Evolutionary conservation across 2,113 vertebrate genomes (phyloP), one percentile per base, ranked within the genome.

Genomic region (Prochilodus magdalenae): DNA sequence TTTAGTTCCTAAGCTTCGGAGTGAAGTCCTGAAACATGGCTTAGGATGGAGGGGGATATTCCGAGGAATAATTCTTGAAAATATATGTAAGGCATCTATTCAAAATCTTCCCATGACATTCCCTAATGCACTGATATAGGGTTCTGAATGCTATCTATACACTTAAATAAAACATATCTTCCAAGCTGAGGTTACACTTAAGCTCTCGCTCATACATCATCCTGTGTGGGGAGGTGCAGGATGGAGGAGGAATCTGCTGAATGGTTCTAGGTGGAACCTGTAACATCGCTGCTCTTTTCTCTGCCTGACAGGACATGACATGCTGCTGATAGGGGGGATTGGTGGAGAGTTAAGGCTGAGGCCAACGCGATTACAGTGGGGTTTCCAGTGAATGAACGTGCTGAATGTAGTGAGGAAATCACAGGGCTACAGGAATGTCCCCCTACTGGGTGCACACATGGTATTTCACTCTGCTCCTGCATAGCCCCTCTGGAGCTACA

Each of bases 381-480:
- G 87, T 90, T 89, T 92, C 89, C 86, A 75, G 82, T 88, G 90
- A 89, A 91, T 91, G 90, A 92, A 90, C 91, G 89, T 91, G 89
- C 89, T 86, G 90, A 94, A 92, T 91, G 90, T 91, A 88, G 89
- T 85, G 90, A 94, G 95, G 93, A 96, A 95, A 93, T 93, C 91
- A 86, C 85, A 85, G 92, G 92, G 90, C 90, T 90, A 79, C 87
- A 92, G 95, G 96, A 97, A 97, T 97, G 95, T 94, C 86, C 95
- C 90, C 96, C 97, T 1, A 93, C 96, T 95, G 96, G 88, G 94
- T 30, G 83, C 89, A 88, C 97, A 97, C 95, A 97, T 95, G 96
- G 94, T 92, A 90, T 95, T 96, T 88, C 87, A 89, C 92, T 97
- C 67, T 72, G 75, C 62, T 78, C 26, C 72, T 65, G 91, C 92